phyloP scores from a whole-genome alignment of 2,797 vertebrate genomes.

The Strix occidentalis region DNA sequence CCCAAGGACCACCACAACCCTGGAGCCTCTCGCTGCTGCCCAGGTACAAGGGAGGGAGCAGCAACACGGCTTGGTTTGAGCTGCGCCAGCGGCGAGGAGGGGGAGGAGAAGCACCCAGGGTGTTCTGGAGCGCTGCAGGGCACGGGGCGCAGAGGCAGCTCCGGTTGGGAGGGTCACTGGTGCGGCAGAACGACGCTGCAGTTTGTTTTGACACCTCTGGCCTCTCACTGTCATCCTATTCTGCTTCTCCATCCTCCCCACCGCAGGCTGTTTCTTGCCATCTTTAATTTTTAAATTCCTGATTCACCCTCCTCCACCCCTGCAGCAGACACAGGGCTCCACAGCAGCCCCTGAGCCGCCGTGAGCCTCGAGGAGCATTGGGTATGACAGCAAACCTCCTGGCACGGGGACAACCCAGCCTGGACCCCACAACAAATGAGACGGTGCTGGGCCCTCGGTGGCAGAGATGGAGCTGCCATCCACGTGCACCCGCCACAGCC shows the following conservation, averaged over 20 bases:
- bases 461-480: too few relatives aligned
- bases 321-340: background rate
- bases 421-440: fast-evolving
- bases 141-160: background rate
- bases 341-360: background rate
- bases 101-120: background rate
- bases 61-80: background rate
- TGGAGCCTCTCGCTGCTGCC: background rate
- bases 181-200: fast-evolving
- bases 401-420: background rate
- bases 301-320: background rate
- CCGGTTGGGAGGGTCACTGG: background rate
- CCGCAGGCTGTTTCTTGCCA: background rate
- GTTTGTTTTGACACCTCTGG: background rate
- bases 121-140: background rate
- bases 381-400: background rate
- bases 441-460: background rate
- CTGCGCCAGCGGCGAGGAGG: background rate
- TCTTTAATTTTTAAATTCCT: background rate
- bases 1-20: fast-evolving
- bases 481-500: background rate
- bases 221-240: background rate
- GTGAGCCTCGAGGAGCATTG: background rate
- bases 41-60: background rate
- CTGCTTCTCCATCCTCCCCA: background rate